These are phyloP conservation scores for Chrosomus eos DNA, from an alignment of 2,797 vertebrate species.

Conservation along the genomic window DNA sequence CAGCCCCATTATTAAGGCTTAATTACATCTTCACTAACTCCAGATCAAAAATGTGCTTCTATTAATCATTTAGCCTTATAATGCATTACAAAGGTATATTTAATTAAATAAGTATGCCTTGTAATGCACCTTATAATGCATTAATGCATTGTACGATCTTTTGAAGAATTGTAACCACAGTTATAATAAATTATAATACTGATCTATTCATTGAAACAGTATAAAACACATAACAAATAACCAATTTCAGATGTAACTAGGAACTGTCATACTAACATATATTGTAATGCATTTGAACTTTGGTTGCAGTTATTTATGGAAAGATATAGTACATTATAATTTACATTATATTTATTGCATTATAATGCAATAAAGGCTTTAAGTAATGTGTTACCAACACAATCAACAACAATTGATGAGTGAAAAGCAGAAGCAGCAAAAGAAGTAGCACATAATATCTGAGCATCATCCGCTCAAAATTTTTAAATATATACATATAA, in stretches of 20 bases:
- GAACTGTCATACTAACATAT: neutral
- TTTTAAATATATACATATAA: too few species aligned
- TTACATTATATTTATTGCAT: neutral
- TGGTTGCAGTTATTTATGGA: neutral
- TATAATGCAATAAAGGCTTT: neutral
- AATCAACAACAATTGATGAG: too few species aligned
- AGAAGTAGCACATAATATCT: too few species aligned
- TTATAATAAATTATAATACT: neutral
- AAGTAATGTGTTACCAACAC: neutral
- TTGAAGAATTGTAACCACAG: neutral
- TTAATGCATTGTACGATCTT: neutral
- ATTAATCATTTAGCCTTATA: neutral
- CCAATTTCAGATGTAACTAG: neutral
- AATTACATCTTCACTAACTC: neutral
- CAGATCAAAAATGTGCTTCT: neutral
- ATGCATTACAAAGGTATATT: neutral
- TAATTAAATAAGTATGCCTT: neutral
- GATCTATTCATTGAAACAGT: neutral
- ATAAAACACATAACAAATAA: neutral
- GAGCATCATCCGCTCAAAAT: too few species aligned
- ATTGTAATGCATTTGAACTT: neutral
- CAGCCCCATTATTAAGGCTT: neutral
- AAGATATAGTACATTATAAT: neutral
- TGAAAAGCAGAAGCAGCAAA: too few species aligned
- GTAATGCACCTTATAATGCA: neutral